A percentile compares a stretch with the other conserved stretches of the same genome.
Conservation (phyloP, 2,888 invertebrate species). For the Clanis bilineata region DNA sequence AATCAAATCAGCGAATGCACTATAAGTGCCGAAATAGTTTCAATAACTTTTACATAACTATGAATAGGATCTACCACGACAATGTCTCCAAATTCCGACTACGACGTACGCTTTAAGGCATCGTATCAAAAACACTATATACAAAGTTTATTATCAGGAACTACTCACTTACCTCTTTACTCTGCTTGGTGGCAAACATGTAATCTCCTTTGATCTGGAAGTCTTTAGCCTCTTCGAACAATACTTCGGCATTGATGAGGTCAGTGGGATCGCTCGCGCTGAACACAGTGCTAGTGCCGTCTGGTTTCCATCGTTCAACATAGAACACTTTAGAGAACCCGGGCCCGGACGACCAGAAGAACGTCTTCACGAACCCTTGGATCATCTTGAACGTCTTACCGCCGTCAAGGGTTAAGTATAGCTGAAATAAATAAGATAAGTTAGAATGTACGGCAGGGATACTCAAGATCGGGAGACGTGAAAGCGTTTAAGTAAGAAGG, state of each 20-base stretch:
- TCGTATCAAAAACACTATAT: too few relatives aligned
- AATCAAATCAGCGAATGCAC: background rate
- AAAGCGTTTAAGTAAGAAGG: too few relatives aligned
- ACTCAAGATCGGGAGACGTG: background rate
- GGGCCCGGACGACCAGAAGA: constrained; percentile 86
- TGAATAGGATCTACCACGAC: too few relatives aligned
- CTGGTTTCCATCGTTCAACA: constrained; percentile 86
- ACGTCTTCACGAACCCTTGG: constrained; percentile 89
- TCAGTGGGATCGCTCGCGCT: constrained; percentile 82
- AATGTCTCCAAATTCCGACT: background rate
- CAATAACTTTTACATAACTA: too few relatives aligned
- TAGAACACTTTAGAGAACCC: constrained; percentile 80
- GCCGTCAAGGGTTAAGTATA: constrained; percentile 89
- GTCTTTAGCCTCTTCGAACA: constrained; percentile 88
- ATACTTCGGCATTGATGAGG: constrained; percentile 73
- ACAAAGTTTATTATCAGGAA: too few relatives aligned
- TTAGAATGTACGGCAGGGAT: background rate
- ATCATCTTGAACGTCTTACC: constrained; percentile 87
- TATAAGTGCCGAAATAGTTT: background rate
- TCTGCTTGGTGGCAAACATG: constrained; percentile 90
- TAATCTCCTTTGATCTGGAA: constrained; percentile 92
- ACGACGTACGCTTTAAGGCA: background rate
- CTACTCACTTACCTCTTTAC: constrained; percentile 80
- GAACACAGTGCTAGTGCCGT: constrained; percentile 85
- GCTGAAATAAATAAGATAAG: constrained; percentile 67